These are phyloP conservation scores for Rotaria sp. DNA, from an alignment of 2,888 invertebrate genomes.

Conservation along the genomic window DNA sequence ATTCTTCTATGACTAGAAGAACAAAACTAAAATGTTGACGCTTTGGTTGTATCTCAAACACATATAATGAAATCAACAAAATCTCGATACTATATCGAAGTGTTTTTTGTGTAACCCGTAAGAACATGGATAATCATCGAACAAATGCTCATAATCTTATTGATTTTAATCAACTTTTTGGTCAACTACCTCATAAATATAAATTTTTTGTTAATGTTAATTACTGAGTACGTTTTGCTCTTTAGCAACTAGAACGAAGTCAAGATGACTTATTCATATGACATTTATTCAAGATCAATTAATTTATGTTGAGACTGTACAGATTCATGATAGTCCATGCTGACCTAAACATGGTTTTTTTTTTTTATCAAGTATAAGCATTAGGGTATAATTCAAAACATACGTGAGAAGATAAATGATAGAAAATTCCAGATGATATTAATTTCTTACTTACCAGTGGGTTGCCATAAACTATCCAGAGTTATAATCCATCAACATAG, in stretches of 20 bases:
- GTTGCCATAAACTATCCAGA: neutral
- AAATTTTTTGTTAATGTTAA: neutral
- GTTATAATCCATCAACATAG: neutral
- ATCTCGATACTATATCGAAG: neutral
- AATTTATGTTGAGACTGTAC: neutral
- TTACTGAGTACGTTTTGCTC: neutral
- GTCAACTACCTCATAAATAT: neutral
- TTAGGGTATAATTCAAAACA: neutral
- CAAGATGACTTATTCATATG: neutral
- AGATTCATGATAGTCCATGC: neutral
- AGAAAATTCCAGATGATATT: neutral
- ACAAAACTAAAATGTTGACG: neutral
- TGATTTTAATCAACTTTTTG: neutral
- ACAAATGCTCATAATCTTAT: neutral
- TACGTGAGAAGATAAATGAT: neutral
- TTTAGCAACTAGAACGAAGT: neutral
- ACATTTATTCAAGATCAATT: neutral
- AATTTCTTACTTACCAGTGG: neutral
- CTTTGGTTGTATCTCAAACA: neutral
- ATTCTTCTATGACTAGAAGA: neutral
- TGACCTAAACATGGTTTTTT: neutral
- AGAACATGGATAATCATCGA: neutral
- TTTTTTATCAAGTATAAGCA: neutral
- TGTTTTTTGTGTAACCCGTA: neutral
- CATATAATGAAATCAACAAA: neutral